Evolutionary conservation across 1,140 invertebrate species (phyloP).

Genomic region (Tribolium castaneum): DNA sequence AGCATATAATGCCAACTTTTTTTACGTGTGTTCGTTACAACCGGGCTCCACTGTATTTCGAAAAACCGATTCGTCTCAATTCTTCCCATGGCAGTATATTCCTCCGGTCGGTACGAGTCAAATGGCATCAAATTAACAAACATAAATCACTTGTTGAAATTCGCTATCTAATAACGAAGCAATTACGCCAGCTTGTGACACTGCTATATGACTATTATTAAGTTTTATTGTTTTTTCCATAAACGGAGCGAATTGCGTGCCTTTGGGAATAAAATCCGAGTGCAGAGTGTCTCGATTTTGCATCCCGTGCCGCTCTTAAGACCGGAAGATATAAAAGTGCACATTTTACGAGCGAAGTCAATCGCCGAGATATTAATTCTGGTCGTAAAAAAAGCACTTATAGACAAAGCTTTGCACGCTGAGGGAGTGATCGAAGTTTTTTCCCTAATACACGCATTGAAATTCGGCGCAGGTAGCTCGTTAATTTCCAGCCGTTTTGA

Average conservation of each 20-base stretch:
- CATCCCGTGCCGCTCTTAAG: background rate
- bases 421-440: background rate
- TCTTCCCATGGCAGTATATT: too few relatives aligned
- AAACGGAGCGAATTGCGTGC: background rate
- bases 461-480: constrained; percentile 21
- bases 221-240: constrained; percentile 35
- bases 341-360: constrained; percentile 6
- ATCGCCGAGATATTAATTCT: constrained; percentile 7
- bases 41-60: too few relatives aligned
- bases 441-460: background rate
- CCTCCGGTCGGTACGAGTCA: constrained; percentile 7
- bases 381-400: background rate
- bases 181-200: constrained; percentile 40
- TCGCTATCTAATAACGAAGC: constrained; percentile 38
- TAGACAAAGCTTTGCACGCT: background rate
- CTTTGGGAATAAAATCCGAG: background rate
- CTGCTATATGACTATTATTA: constrained; percentile 43
- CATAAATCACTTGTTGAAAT: constrained; percentile 44
- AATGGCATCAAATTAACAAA: constrained; percentile 43
- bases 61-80: too few relatives aligned
- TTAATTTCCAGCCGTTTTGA: constrained; percentile 28
- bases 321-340: background rate
- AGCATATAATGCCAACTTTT: too few relatives aligned
- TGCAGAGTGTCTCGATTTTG: constrained; percentile 10
- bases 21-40: too few relatives aligned